Percentiles rank a stretch among this genome's conserved stretches.
Conservation (phyloP, 1,140 invertebrate species). For the Plectrocnemia conspersa region DNA sequence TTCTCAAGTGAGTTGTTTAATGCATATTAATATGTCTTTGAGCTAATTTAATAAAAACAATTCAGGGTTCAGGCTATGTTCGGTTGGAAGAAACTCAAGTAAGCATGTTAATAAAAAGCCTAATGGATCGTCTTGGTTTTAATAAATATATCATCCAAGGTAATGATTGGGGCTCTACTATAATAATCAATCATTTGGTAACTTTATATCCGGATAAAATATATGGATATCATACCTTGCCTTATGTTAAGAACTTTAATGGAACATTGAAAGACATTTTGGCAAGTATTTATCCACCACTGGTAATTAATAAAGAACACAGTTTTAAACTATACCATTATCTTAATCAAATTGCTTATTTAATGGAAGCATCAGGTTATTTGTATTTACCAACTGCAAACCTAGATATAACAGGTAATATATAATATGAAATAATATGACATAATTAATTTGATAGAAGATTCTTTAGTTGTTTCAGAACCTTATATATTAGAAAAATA, state of each 20-base stretch:
- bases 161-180: slow-evolving; percentile 75
- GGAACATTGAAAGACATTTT: slow-evolving; percentile 12
- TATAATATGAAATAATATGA: too few relatives aligned
- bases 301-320: slow-evolving; percentile 45
- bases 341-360: slow-evolving; percentile 39
- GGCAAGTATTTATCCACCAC: slow-evolving; percentile 38
- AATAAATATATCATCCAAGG: slow-evolving; percentile 78
- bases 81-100: slow-evolving; percentile 62
- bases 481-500: slow-evolving; percentile 72
- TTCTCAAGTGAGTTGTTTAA: slow-evolving; percentile 67
- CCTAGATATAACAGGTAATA: slow-evolving; percentile 82
- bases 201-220: slow-evolving; percentile 66
- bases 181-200: slow-evolving; percentile 58
- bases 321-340: slow-evolving; percentile 60
- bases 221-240: slow-evolving; percentile 51
- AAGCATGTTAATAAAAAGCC: slow-evolving; percentile 69
- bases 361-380: slow-evolving; percentile 74
- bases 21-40: not conserved
- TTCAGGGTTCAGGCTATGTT: slow-evolving; percentile 53
- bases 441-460: slow-evolving; percentile 40
- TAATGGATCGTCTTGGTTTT: slow-evolving; percentile 77
- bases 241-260: slow-evolving; percentile 26
- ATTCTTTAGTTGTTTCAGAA: slow-evolving; percentile 64
- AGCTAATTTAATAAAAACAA: too few relatives aligned
- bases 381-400: slow-evolving; percentile 82